Evolutionary conservation across 2,113 vertebrate species (phyloP).

Genomic region (Nesogale talazaci): DNA sequence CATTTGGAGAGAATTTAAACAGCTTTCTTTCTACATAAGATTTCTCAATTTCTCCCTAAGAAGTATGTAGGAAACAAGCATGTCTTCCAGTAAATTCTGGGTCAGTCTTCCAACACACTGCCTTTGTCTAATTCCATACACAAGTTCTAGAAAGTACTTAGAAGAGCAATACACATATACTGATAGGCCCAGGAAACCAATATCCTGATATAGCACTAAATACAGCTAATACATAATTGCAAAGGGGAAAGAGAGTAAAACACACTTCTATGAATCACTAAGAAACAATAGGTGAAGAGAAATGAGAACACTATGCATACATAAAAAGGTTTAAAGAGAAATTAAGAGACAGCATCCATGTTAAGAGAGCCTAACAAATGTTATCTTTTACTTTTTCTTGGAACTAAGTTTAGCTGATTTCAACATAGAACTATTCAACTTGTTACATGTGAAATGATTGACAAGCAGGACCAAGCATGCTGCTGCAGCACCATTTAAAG

Average conservation of each 20-base stretch:
- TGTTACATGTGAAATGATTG: neutral
- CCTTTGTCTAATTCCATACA: neutral
- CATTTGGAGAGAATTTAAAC: neutral
- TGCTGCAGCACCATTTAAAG: neutral
- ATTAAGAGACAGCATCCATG: neutral
- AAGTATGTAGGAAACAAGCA: neutral
- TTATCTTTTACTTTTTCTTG: neutral
- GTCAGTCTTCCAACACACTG: neutral
- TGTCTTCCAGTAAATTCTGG: neutral
- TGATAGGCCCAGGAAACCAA: neutral
- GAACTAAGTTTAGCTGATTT: constrained; percentile 11
- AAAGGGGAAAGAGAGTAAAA: neutral
- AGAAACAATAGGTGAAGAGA: neutral
- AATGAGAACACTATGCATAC: no score
- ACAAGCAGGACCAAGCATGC: neutral
- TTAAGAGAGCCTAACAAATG: neutral
- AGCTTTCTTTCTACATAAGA: neutral
- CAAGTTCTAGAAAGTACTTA: neutral
- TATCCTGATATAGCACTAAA: neutral
- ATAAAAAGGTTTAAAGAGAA: neutral
- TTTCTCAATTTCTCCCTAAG: neutral
- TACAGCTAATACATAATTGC: neutral
- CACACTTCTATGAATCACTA: neutral
- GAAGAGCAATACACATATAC: neutral
- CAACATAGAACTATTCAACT: neutral